Conservation (phyloP, 2,888 invertebrate species). For the Drosophila limbata region DNA sequence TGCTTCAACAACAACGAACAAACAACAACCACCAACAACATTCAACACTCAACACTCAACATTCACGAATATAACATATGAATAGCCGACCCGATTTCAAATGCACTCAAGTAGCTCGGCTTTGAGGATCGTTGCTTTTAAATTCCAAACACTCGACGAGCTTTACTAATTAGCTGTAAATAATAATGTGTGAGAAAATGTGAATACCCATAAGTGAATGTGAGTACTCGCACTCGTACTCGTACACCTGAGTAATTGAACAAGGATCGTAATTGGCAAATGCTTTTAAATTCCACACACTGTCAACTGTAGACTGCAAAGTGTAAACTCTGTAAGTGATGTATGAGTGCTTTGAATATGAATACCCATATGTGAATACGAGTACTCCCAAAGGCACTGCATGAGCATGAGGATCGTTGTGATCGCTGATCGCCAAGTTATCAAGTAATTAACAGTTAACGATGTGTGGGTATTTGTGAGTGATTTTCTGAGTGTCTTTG, state of each 20-base stretch:
- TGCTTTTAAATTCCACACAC: not conserved
- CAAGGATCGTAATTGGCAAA: constrained; percentile 2
- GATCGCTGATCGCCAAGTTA: constrained; percentile 1
- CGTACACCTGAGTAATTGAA: constrained; percentile 2
- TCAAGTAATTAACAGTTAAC: constrained; percentile 1
- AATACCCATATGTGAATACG: constrained; percentile 1
- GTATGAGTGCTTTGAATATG: constrained; percentile 11
- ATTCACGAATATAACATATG: constrained; percentile 1
- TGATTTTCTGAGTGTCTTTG: not conserved
- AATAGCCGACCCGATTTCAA: constrained; percentile 3
- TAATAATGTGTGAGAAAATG: constrained; percentile 31
- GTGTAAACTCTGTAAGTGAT: not conserved
- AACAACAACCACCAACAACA: not conserved
- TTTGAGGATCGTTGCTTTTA: constrained; percentile 27
- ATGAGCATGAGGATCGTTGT: not conserved
- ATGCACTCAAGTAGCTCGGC: constrained; percentile 1
- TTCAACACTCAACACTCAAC: not conserved
- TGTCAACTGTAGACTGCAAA: not conserved
- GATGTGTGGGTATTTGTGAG: not conserved
- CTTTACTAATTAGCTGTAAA: constrained; percentile 52
- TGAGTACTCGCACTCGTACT: not conserved
- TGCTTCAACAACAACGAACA: constrained; percentile 15
- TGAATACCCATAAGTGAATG: constrained; percentile 4
- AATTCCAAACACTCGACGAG: constrained; percentile 22
- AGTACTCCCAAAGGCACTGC: not conserved